phyloP scores from a whole-genome alignment of 2,113 vertebrate species.

The Pyrgilauda ruficollis region DNA sequence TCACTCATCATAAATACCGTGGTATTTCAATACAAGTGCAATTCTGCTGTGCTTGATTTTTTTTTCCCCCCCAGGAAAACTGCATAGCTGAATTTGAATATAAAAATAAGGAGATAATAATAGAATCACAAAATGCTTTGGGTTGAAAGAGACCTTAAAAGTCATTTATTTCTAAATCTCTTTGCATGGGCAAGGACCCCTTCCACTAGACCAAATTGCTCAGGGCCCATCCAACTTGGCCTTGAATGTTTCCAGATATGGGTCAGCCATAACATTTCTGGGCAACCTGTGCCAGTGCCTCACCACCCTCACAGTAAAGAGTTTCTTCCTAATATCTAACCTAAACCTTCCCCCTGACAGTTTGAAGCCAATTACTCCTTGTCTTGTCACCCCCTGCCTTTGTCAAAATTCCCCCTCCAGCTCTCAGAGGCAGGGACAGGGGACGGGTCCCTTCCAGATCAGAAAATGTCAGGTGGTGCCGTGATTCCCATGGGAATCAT shows the following conservation, averaged over 20 bases:
- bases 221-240: rapidly evolving
- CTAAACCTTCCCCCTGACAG: background rate
- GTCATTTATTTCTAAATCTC: background rate
- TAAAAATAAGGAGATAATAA: background rate
- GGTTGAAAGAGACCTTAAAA: background rate
- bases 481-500: background rate
- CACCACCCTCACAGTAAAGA: background rate
- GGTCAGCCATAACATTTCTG: background rate
- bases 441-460: background rate
- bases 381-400: no score
- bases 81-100: background rate
- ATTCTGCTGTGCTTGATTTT: background rate
- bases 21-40: background rate
- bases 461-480: background rate
- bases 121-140: background rate
- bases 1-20: background rate
- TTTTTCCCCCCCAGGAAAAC: background rate
- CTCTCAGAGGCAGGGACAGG: background rate
- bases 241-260: background rate
- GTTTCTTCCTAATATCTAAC: background rate
- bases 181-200: rapidly evolving
- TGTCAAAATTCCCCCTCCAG: background rate
- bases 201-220: background rate
- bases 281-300: no score
- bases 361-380: background rate